A percentile compares a stretch with the other conserved stretches of the same genome.
These are phyloP conservation scores for Urophycis tenuis DNA, from an alignment of 2,797 vertebrate species.

Conservation along the genomic window DNA sequence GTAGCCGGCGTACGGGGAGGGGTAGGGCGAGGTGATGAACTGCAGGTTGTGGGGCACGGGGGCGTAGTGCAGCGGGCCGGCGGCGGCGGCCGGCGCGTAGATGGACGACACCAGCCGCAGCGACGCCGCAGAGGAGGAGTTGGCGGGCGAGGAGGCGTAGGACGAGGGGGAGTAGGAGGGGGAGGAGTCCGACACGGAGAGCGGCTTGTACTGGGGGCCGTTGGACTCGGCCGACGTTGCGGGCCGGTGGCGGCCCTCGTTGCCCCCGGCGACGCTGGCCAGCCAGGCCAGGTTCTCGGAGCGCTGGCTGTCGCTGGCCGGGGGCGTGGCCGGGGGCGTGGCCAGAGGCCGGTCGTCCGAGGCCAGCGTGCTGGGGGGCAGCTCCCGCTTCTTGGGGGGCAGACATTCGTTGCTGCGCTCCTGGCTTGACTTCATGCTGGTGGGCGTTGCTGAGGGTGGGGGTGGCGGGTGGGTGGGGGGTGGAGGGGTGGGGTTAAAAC, in stretches of 20 bases:
- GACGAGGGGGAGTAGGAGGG: conserved; percentile 58
- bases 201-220: conserved; percentile 79
- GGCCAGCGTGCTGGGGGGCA: conserved; percentile 82
- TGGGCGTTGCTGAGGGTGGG: conserved; percentile 26
- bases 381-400: conserved; percentile 96
- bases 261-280: conserved; percentile 72
- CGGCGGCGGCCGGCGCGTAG: conserved; percentile 74
- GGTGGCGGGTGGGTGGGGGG: not conserved
- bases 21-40: conserved; percentile 86
- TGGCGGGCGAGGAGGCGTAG: conserved; percentile 49
- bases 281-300: conserved; percentile 89
- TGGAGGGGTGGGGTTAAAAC: not conserved
- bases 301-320: conserved; percentile 82
- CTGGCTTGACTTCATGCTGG: conserved; percentile 94
- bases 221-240: conserved; percentile 65
- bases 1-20: conserved; percentile 84
- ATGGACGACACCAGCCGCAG: conserved; percentile 75
- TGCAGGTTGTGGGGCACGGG: conserved; percentile 89
- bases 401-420: conserved; percentile 99
- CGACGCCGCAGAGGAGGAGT: conserved; percentile 52
- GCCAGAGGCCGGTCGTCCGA: conserved; percentile 76
- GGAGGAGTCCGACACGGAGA: conserved; percentile 72
- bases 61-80: conserved; percentile 82
- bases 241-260: conserved; percentile 60
- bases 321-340: conserved; percentile 61